Evolutionary conservation across 1,140 invertebrate genomes (phyloP), one percentile per base, ranked within the genome.

Genomic region (Sesamia nonagrioides): DNA sequence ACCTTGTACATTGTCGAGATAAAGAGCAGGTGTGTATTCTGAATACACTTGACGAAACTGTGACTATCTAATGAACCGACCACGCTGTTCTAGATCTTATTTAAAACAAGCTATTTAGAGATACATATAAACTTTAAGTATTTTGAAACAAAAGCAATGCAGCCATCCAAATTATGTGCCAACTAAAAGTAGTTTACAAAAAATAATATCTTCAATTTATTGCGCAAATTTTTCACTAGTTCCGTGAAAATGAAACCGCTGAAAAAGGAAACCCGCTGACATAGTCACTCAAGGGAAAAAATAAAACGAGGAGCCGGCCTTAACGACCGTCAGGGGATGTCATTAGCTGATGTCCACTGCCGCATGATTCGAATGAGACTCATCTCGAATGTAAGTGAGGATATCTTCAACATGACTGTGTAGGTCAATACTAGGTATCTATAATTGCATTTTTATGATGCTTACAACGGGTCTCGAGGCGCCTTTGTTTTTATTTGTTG

Each of bases 311-410:
- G 66, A 82, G 56, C 68, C 79, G 58, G 68, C 82, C 84, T 76
- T 90, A 89, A 90, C 89, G 88, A 89, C 82, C 86, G 85, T 85
- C 85, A 78, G 75, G 88, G 89, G 89, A 90, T 83, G 81, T 86
- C 89, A 87, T 90, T 90, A 90, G 83, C 83, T 80, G 82, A 82
- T 86, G 86, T 87, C 86, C 84, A 86, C 80, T 85, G 82, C 88
- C 85, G 82, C 83, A 86, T 88, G 81, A 86, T 79, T 84, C 72
- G 83, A 86, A 86, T 83, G 84, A 86, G 66, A 80, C 77, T 79
- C 74, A 79, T 61, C 78, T 84, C 73, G 68, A 81, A 79, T 79
- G 66, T 79, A 40, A 69, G 60, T 78, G 75, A 42, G 56, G 18
- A 50, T 42, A 56, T 48, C 73, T 35, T 33, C 52, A 54, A 58